A percentile compares a stretch with the other conserved stretches of the same genome.
Evolutionary conservation across 37 sponge, comb jelly and placozoan genomes (phyloP).

Genomic region (Chondrilla cf. caribensis): DNA sequence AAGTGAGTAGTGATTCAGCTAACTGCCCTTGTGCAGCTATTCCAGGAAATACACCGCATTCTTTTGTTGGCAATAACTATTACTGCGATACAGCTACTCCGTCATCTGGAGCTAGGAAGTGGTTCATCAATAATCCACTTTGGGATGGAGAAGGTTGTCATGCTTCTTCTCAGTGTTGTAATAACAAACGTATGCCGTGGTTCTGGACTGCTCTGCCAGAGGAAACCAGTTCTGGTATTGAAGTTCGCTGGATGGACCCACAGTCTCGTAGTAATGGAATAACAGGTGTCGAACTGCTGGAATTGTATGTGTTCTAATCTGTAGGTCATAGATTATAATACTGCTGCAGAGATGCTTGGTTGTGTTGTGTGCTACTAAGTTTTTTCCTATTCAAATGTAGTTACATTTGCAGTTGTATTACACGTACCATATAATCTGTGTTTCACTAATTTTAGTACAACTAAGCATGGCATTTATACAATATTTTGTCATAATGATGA

Average conservation of each 20-base stretch:
- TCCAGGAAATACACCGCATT: neutral
- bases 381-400: too few relatives aligned
- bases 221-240: neutral
- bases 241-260: too few relatives aligned
- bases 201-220: neutral
- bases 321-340: too few relatives aligned
- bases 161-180: neutral
- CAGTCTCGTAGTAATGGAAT: neutral
- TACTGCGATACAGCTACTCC: neutral
- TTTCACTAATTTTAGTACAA: too few relatives aligned
- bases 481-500: too few relatives aligned
- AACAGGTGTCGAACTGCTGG: too few relatives aligned
- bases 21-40: conserved; percentile 14
- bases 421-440: too few relatives aligned
- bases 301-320: too few relatives aligned
- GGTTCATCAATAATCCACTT: neutral
- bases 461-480: too few relatives aligned
- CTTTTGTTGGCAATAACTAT: conserved; percentile 10
- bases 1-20: neutral
- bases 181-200: neutral
- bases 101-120: neutral
- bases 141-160: conserved; percentile 4
- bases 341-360: too few relatives aligned
- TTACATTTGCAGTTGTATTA: too few relatives aligned
- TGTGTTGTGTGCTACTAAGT: too few relatives aligned